Conservation (phyloP, 2,797 vertebrate genomes). For the Gobionotothen gibberifrons region DNA sequence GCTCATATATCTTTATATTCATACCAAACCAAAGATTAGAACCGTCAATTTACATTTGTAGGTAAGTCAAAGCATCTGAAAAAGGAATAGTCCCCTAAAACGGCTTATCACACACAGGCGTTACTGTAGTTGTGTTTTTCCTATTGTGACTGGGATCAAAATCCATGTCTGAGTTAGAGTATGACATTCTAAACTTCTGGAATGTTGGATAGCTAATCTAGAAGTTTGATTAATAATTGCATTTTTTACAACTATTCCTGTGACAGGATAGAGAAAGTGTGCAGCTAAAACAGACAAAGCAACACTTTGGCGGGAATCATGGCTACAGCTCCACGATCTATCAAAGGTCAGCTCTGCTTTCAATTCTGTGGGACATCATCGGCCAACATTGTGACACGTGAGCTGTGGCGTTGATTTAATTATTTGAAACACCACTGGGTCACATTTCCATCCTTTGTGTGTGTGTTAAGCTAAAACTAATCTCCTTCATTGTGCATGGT, state of each 20-base stretch:
- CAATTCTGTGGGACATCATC: conserved; percentile 18
- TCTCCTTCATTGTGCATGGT: conserved; percentile 29
- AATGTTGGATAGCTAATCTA: too few relatives aligned
- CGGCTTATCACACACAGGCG: background rate
- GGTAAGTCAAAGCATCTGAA: background rate
- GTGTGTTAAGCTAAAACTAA: conserved; percentile 34
- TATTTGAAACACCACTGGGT: conserved; percentile 25
- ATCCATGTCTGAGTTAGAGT: background rate
- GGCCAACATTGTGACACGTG: conserved; percentile 31
- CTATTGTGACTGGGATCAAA: background rate
- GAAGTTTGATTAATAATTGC: too few relatives aligned
- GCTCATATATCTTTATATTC: too few relatives aligned
- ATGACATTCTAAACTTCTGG: too few relatives aligned
- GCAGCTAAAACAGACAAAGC: conserved; percentile 11
- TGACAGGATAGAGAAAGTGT: background rate
- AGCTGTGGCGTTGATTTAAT: conserved; percentile 43
- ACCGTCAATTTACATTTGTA: background rate
- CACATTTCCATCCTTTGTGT: conserved; percentile 26
- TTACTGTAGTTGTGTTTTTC: background rate
- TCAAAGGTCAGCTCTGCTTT: conserved; percentile 44
- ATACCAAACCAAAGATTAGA: background rate
- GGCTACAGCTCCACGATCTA: background rate
- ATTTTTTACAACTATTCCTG: background rate
- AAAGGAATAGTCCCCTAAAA: background rate
- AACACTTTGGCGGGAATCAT: conserved; percentile 9